Base-by-base conservation (phyloP, 2,113 vertebrate species). In the Tachysurus vachellii region DNA sequence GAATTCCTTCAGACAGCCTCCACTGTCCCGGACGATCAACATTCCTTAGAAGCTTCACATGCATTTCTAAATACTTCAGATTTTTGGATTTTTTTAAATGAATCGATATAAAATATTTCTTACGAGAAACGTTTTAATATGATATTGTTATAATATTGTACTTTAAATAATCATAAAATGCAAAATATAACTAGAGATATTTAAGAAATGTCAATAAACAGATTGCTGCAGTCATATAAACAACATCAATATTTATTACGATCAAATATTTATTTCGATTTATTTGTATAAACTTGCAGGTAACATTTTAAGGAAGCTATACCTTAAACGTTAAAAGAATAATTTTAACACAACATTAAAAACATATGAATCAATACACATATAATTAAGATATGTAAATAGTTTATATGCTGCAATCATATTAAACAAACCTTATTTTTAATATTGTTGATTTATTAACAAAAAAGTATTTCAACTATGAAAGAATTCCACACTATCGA, bases 1-100 rank as follows among this genome's bases (percentile, higher is more conserved):
- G n/a, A 54, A 80, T 80, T 54, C 76, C 76, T 79, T 57, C 76
- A 80, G 76, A 31, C 28, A 14, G 28, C 26, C 50, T 80, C 5
- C 75, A 54, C 12, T 10, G 26, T 28, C 26, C 64, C 31, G 64
- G 64, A n/a, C 3, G 36, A 42, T 70, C 68, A 19, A 42, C 68
- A 17, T 19, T 70, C 31, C 31, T 8, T 9, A 42, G 16, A 70
- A 36, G 68, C 68, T 70, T 70, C 66, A 70, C 4, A 8, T 70
- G 28, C 28, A 17, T 70, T 42, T 9, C 17, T 14, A 70, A 36
- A 70, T 36, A 19, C 31, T 16, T 31, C 4, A 11, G 12, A 31
- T 68, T 70, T 31, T 28, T 36, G 5, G 13, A 16, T 70, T 50
- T 50, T 50, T 50, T 50, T 50, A 19, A 16, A 36, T 16, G 31